Evolutionary conservation across 2,113 vertebrate species (phyloP).

Genomic region (Periophthalmodon schlosseri): DNA sequence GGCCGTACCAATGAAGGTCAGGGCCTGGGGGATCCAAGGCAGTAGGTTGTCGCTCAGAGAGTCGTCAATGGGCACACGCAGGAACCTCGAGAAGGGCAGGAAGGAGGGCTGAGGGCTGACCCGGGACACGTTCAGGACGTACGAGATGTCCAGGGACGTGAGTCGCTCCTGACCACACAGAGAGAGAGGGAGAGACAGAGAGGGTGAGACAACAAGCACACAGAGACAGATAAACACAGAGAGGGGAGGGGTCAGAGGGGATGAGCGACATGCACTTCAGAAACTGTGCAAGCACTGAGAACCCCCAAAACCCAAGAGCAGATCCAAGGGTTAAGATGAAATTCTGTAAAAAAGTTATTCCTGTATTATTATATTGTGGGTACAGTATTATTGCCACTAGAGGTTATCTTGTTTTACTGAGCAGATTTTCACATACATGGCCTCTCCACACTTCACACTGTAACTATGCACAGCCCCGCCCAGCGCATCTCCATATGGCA

Average conservation of each 20-base stretch:
- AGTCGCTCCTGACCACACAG: conserved; percentile 67
- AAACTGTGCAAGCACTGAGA: too few species aligned
- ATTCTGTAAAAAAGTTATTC: too few species aligned
- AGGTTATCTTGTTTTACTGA: too few species aligned
- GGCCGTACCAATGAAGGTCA: conserved; percentile 79
- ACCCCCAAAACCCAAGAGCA: too few species aligned
- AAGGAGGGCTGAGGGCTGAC: conserved; percentile 79
- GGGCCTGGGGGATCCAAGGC: conserved; percentile 80
- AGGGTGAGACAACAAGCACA: not conserved
- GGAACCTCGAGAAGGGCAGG: conserved; percentile 75
- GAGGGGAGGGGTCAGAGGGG: not conserved
- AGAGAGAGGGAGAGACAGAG: not conserved
- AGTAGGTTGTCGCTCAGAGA: conserved; percentile 81
- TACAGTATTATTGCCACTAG: too few species aligned
- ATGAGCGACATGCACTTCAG: not conserved
- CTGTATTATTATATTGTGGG: too few species aligned
- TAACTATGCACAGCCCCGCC: too few species aligned
- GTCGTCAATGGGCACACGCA: conserved; percentile 82
- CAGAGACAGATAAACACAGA: not conserved
- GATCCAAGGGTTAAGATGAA: too few species aligned
- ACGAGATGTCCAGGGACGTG: conserved; percentile 75
- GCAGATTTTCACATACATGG: too few species aligned
- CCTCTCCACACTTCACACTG: too few species aligned
- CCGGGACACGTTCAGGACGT: conserved; percentile 81
- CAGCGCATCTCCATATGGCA: too few species aligned